A percentile compares a stretch with the other conserved stretches of the same genome.
phyloP scores from a whole-genome alignment of 2,797 vertebrate genomes.

The Melanotaenia parkinsoni region DNA sequence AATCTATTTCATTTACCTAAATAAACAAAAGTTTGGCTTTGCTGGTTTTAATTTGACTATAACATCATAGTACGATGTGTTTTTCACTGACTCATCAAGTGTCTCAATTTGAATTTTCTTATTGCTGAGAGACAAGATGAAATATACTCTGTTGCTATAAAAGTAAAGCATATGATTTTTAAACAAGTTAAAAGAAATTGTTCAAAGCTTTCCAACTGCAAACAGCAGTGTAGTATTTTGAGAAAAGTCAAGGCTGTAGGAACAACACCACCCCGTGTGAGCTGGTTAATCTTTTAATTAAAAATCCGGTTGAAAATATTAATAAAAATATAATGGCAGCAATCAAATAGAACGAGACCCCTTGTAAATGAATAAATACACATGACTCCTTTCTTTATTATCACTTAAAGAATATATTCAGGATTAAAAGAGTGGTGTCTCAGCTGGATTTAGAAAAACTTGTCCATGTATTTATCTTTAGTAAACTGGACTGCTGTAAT shows the following conservation, averaged over 20 bases:
- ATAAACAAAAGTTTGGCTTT: constrained; percentile 22
- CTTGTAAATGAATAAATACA: constrained; percentile 13
- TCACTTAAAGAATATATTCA: background rate
- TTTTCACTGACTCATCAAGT: background rate
- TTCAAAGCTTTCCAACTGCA: constrained; percentile 16
- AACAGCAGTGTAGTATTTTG: constrained; percentile 29
- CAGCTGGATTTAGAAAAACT: background rate
- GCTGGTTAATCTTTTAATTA: constrained; percentile 54
- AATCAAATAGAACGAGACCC: background rate
- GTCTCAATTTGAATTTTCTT: background rate
- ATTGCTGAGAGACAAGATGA: background rate
- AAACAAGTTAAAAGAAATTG: constrained; percentile 1
- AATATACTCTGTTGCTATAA: background rate
- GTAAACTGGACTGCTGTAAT: background rate
- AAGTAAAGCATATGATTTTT: constrained; percentile 27
- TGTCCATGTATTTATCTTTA: background rate
- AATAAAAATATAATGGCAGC: constrained; percentile 28
- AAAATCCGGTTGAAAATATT: constrained; percentile 20
- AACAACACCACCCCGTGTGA: constrained; percentile 57
- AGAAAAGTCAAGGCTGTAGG: constrained; percentile 56
- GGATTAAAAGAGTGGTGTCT: background rate
- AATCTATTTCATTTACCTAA: constrained; percentile 32
- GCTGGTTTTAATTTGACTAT: constrained; percentile 9
- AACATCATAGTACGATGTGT: background rate
- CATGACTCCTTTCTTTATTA: constrained; percentile 15